phyloP scores from a whole-genome alignment of 2,888 invertebrate genomes.

The Aphodius granarius region DNA sequence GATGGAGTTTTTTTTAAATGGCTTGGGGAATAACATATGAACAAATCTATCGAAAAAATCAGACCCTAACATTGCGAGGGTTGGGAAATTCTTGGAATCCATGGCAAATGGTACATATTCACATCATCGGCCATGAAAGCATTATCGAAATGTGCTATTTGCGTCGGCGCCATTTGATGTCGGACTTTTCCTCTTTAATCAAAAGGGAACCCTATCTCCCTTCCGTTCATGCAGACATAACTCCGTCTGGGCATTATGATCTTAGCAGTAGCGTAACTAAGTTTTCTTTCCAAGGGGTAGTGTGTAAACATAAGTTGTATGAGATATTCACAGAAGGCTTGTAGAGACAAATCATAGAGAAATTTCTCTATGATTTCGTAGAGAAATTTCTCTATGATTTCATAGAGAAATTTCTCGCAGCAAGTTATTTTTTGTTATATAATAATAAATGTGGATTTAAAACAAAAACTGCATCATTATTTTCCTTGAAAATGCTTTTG shows the following conservation, averaged over 20 bases:
- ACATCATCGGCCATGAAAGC: neutral
- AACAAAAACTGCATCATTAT: too few species aligned
- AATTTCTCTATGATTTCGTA: too few species aligned
- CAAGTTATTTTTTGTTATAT: too few species aligned
- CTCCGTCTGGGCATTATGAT: neutral
- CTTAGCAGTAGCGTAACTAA: neutral
- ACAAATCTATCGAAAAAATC: neutral
- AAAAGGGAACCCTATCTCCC: neutral
- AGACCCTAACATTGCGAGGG: neutral
- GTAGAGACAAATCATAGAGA: too few species aligned
- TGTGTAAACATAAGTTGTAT: too few species aligned
- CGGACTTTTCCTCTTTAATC: neutral
- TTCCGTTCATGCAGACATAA: neutral
- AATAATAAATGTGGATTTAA: too few species aligned
- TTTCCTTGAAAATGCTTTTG: too few species aligned
- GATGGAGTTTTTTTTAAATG: too few species aligned
- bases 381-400: too few species aligned
- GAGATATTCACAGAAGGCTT: too few species aligned
- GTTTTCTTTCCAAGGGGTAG: neutral
- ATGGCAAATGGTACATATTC: neutral
- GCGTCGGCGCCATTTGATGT: neutral
- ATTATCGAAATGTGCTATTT: neutral
- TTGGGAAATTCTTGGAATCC: neutral
- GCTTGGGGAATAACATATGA: too few species aligned
- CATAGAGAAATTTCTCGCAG: too few species aligned